Base-by-base conservation (phyloP, 1,140 invertebrate species). In the Theocolax elegans region DNA sequence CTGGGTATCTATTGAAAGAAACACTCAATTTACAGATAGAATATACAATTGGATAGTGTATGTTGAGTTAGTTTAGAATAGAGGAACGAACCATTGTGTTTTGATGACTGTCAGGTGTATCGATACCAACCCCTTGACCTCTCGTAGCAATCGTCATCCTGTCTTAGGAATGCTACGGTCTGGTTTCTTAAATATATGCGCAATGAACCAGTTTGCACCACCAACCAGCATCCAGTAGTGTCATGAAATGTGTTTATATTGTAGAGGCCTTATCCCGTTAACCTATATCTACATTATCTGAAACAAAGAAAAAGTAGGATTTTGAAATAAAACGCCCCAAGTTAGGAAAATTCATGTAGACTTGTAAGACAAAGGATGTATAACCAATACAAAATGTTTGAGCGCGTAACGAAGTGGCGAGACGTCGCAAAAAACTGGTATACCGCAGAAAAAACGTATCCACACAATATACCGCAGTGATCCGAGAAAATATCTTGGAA, bases 131-230 rank as follows among this genome's bases (percentile, higher is more conserved):
- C 79, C 88, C 88, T 83, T 89, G 88, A 79, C 89, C 89, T 82
- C 88, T 87, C 42, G 89, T 89, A 82, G 88, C 87, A 80, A 90
- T 89, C 77, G 89, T 90, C 89, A 90, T 90, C 79, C 73, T 80
- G 72, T 46, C 51, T 59, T 48, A 44, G 75, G 46, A 75, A 68
- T 64, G 64, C 60, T 74, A 72, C 70, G 60, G 69, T 29, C 75
- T 67, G 65, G 73, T 74, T 72, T 76, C 75, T 75, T 74, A 75
- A 54, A 59, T 78, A 73, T 76, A 76, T 73, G 70, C 79, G 75
- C 73, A 35, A 53, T 51, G 69, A 79, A 81, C 74, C 76, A 78
- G 74, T 72, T 79, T 74, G 75, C 77, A 80, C 77, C 80, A 79
- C 76, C 77, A 75, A 82, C 72, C 76, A 81, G 71, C 81, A 83